phyloP scores from a whole-genome alignment of 2,888 invertebrate genomes.

The Panopea generosa region DNA sequence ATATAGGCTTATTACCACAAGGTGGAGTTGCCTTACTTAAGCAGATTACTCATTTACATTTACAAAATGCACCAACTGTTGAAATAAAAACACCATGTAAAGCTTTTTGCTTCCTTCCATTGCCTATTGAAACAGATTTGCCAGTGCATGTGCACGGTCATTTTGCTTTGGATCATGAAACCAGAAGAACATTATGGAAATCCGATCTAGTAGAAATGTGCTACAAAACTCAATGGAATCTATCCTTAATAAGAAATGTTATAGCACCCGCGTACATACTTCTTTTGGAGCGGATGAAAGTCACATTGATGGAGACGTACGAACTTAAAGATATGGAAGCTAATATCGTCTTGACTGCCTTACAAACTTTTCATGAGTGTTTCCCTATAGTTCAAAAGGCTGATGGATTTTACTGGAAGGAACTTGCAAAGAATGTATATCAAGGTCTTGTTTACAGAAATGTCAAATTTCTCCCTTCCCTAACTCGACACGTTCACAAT shows the following conservation, averaged over 20 bases:
- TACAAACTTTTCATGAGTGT: constrained; percentile 21
- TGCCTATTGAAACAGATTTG: constrained; percentile 71
- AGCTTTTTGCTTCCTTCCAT: constrained; percentile 77
- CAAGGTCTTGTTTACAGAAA: constrained; percentile 8
- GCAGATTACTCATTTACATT: no score
- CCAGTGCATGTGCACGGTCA: constrained; percentile 77
- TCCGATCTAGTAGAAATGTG: constrained; percentile 62
- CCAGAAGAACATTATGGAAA: constrained; percentile 67
- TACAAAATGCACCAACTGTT: constrained; percentile 41
- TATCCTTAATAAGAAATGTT: constrained; percentile 66
- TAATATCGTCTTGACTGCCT: background rate
- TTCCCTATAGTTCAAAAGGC: constrained; percentile 39
- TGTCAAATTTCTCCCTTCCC: constrained; percentile 26
- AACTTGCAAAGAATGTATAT: constrained; percentile 33
- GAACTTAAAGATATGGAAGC: no score
- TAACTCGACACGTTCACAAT: background rate
- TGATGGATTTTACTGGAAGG: constrained; percentile 41
- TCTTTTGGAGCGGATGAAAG: constrained; percentile 50
- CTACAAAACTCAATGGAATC: constrained; percentile 78
- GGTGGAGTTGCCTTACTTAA: constrained; percentile 69
- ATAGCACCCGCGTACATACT: constrained; percentile 75
- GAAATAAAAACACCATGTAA: background rate
- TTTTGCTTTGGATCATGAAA: constrained; percentile 76
- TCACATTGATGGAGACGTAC: constrained; percentile 25
- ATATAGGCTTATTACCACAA: constrained; percentile 70